Evolutionary conservation across 2,113 vertebrate genomes (phyloP).

Genomic region (Neoarius graeffei): DNA sequence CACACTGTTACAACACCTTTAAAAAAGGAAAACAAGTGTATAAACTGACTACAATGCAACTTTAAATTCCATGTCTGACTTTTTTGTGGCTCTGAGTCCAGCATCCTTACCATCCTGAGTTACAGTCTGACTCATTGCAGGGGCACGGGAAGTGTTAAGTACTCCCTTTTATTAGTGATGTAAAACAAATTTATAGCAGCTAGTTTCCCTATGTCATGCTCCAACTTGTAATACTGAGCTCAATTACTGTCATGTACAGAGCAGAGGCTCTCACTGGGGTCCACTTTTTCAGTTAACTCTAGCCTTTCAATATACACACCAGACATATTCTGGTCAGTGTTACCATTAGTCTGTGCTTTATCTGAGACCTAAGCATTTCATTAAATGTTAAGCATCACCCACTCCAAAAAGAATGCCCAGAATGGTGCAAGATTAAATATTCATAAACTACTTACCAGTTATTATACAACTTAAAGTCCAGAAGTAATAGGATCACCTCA

Average conservation of each 20-base stretch:
- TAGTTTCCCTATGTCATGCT: not conserved
- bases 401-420: not conserved
- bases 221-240: not conserved
- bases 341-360: constrained; percentile 9
- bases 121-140: not conserved
- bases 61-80: not conserved
- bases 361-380: constrained; percentile 15
- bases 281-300: not conserved
- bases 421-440: constrained; percentile 25
- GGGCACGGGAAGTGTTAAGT: constrained; percentile 6
- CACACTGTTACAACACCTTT: not conserved
- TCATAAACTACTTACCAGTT: constrained; percentile 24
- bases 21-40: not conserved
- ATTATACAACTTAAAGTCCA: constrained; percentile 44
- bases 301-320: constrained; percentile 18
- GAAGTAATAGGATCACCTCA: constrained; percentile 40
- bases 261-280: not conserved
- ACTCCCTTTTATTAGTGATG: constrained; percentile 29
- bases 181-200: constrained; percentile 6
- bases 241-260: not conserved
- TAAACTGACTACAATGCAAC: not conserved
- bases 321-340: not conserved
- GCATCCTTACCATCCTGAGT: not conserved
- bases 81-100: not conserved
- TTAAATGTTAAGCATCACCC: not conserved